Conservation (phyloP, 2,113 vertebrate genomes). For the Cisticola juncidis region DNA sequence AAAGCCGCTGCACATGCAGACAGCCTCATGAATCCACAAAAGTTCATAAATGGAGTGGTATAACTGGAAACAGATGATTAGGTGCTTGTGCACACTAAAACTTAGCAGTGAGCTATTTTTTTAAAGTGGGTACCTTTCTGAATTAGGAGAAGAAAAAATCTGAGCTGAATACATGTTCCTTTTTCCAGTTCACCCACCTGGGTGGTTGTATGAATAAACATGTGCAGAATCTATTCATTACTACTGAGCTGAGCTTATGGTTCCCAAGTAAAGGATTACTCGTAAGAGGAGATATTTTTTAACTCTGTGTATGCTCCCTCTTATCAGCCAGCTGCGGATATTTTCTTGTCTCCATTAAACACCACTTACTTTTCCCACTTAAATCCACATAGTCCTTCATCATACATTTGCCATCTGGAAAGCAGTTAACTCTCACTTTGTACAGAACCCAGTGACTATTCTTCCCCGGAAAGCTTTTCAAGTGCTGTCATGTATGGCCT, state of each 20-base stretch:
- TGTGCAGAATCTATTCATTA: not conserved
- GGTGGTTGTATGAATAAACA: not conserved
- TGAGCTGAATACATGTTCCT: not conserved
- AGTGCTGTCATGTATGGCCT: not conserved
- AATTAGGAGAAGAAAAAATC: not conserved
- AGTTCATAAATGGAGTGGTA: not conserved
- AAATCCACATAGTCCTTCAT: not conserved
- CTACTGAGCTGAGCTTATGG: not conserved
- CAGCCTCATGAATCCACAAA: not conserved
- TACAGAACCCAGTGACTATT: not conserved
- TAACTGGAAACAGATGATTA: conserved; percentile 21
- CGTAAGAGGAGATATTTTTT: not conserved
- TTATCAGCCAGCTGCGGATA: not conserved
- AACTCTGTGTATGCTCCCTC: not conserved
- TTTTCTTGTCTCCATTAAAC: not conserved
- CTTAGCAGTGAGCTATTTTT: not conserved
- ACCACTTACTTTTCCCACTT: not conserved
- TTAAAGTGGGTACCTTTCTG: not conserved
- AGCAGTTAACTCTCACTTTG: not conserved
- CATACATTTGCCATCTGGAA: not conserved
- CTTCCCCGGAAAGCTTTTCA: not conserved
- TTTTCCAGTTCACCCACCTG: not conserved
- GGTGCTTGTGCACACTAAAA: not conserved
- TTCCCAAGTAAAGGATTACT: not conserved
- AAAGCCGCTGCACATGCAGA: not conserved